Evolutionary conservation across 2,113 vertebrate genomes (phyloP).

Genomic region (Tylochromis polylepis): DNA sequence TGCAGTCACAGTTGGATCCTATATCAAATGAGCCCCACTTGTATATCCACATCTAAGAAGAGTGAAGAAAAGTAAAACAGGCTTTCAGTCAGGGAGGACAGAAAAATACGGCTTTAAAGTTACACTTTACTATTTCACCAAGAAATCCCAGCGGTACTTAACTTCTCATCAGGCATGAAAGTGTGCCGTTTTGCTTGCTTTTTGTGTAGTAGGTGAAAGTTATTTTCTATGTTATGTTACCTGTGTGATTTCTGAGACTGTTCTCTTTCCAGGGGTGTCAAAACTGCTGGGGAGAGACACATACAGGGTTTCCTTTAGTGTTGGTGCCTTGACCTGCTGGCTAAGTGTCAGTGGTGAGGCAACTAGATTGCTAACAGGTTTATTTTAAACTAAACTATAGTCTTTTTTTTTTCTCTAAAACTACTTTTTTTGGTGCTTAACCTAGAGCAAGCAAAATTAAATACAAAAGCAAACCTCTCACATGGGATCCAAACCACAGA

Average conservation of each 20-base stretch:
- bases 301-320: background rate
- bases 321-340: background rate
- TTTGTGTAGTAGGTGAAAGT: background rate
- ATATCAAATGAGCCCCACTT: background rate
- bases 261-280: background rate
- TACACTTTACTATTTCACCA: background rate
- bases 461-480: background rate
- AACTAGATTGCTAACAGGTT: background rate
- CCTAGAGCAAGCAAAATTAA: background rate
- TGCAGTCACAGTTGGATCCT: background rate
- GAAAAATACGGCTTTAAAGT: background rate
- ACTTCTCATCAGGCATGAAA: background rate
- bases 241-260: background rate
- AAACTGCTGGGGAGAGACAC: background rate
- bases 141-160: background rate
- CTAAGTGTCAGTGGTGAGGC: background rate
- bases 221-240: background rate
- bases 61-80: background rate
- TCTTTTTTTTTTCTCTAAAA: background rate
- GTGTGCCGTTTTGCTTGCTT: background rate
- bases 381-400: background rate
- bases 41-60: background rate
- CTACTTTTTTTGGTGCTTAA: background rate
- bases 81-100: background rate
- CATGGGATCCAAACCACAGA: background rate